These are phyloP conservation scores for Dendronephthya gigantea DNA, from an alignment of 64 coral and sea anemone species.

Conservation along the genomic window DNA sequence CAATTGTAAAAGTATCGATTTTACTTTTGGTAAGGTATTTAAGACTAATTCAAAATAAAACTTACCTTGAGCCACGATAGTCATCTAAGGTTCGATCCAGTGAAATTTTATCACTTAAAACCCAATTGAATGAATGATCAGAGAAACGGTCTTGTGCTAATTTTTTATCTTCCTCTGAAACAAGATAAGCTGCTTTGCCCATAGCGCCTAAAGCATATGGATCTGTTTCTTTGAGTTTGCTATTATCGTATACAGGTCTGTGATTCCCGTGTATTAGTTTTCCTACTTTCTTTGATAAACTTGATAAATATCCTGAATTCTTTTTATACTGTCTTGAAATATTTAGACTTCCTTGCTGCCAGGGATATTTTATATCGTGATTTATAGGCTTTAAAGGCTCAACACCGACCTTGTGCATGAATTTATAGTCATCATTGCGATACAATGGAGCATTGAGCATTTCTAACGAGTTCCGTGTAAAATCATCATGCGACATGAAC, in stretches of 20 bases:
- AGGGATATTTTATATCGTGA: conserved; percentile 90
- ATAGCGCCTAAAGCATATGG: conserved; percentile 64
- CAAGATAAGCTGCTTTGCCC: conserved; percentile 72
- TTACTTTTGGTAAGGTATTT: neutral
- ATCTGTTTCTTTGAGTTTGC: conserved; percentile 63
- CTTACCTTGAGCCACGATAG: conserved; percentile 63
- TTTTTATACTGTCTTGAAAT: neutral
- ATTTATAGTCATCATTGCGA: conserved; percentile 54
- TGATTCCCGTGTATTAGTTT: conserved; percentile 29
- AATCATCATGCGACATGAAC: conserved; percentile 79
- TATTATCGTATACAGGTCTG: conserved; percentile 58
- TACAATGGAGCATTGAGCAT: conserved; percentile 84
- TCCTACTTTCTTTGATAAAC: conserved; percentile 59
- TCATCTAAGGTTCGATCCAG: conserved; percentile 85
- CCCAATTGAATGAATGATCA: conserved; percentile 96
- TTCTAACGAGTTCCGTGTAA: conserved; percentile 67
- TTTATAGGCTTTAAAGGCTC: conserved; percentile 70
- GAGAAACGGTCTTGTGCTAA: conserved; percentile 70
- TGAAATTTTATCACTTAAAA: conserved; percentile 86
- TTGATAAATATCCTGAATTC: conserved; percentile 43
- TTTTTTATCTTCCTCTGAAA: conserved; percentile 72
- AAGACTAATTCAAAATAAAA: neutral
- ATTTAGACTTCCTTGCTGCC: conserved; percentile 49
- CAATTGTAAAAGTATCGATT: neutral
- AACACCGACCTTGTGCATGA: conserved; percentile 79